Evolutionary conservation across 2,113 vertebrate genomes (phyloP).

Genomic region (Eonycteris spelaea): DNA sequence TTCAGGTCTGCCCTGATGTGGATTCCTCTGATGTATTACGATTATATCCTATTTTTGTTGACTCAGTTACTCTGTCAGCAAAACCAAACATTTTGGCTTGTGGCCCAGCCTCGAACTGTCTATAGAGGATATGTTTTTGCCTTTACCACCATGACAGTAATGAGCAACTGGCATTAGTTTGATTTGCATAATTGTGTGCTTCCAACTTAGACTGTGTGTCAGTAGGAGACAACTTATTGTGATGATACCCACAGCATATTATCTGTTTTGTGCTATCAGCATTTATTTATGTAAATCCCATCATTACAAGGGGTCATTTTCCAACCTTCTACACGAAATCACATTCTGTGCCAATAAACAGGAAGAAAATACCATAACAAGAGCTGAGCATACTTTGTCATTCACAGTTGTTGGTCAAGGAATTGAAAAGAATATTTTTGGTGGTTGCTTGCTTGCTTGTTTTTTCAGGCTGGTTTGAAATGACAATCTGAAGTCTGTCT

Average conservation of each 20-base stretch:
- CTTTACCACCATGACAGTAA: constrained; percentile 93
- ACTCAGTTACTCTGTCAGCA: constrained; percentile 96
- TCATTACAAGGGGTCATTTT: constrained; percentile 96
- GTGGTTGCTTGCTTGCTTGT: constrained; percentile 61
- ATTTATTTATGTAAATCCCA: constrained; percentile 98
- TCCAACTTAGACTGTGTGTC: constrained; percentile 91
- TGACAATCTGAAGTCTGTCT: constrained; percentile 73
- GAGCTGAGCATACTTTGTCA: constrained; percentile 75
- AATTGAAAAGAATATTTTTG: constrained; percentile 41
- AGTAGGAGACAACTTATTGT: constrained; percentile 94
- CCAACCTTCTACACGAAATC: constrained; percentile 94
- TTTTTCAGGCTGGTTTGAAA: constrained; percentile 64
- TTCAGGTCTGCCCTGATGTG: constrained; percentile 85
- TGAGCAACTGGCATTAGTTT: constrained; percentile 95
- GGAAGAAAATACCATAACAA: constrained; percentile 78
- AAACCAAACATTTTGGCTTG: constrained; percentile 89
- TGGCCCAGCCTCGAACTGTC: constrained; percentile 92
- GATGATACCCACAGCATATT: constrained; percentile 90
- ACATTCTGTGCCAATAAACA: constrained; percentile 87
- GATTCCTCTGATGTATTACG: constrained; percentile 90
- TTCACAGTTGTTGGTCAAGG: constrained; percentile 75
- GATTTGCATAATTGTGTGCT: constrained; percentile 97
- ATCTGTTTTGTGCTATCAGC: constrained; percentile 95
- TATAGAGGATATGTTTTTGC: constrained; percentile 91
- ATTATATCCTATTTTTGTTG: constrained; percentile 92